These are phyloP conservation scores for Lasioglossum albipes DNA, from an alignment of 1,140 invertebrate species.

Conservation along the genomic window DNA sequence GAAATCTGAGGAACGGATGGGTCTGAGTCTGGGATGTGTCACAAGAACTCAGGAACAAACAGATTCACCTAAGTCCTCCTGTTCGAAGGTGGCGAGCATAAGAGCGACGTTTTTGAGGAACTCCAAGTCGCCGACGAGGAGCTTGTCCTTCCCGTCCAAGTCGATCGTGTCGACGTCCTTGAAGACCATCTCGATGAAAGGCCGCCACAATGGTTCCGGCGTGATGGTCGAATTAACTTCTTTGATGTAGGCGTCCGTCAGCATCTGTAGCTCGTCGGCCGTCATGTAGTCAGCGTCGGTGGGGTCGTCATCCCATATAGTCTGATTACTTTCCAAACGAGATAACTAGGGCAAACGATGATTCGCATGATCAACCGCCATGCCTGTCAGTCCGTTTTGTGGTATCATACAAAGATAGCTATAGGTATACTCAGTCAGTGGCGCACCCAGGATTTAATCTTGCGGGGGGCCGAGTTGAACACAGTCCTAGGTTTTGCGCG, in stretches of 20 bases:
- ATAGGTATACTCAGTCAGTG: no score
- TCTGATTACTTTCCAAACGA: slow-evolving; percentile 78
- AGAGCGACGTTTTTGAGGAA: slow-evolving; percentile 83
- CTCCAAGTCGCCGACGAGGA: slow-evolving; percentile 83
- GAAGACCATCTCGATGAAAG: slow-evolving; percentile 84
- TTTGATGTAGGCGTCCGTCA: slow-evolving; percentile 82
- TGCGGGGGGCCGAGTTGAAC: no score
- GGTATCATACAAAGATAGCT: no score
- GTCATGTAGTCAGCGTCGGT: slow-evolving; percentile 82
- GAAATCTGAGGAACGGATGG: no score
- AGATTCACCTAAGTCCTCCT: slow-evolving; percentile 79
- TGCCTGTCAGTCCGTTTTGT: no score
- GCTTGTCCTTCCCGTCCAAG: slow-evolving; percentile 80
- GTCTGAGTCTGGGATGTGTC: no score
- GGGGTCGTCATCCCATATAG: slow-evolving; percentile 78
- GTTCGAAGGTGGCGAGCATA: slow-evolving; percentile 80
- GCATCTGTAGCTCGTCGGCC: slow-evolving; percentile 82
- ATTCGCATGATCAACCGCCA: background rate
- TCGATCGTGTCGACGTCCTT: slow-evolving; percentile 79
- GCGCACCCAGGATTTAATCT: no score
- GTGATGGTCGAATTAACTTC: slow-evolving; percentile 76
- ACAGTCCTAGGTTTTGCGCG: no score
- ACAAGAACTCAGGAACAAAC: background rate
- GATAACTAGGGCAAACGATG: slow-evolving; percentile 75
- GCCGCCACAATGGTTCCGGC: slow-evolving; percentile 82